Base-by-base conservation (phyloP, 2,888 invertebrate genomes). In the Nomada fucata region DNA sequence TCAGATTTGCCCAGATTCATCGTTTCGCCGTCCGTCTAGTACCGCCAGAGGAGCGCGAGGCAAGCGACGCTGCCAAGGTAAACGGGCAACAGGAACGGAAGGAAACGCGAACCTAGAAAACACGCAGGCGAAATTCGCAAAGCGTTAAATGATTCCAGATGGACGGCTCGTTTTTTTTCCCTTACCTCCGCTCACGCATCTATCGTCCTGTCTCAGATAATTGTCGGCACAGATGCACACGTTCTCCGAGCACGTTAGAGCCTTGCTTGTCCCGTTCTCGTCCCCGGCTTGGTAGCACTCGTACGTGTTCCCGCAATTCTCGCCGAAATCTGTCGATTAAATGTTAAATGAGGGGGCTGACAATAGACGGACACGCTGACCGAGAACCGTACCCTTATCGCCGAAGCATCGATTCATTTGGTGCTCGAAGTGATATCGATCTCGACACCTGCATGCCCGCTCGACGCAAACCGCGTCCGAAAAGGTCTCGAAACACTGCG, bases 211-310 rank as follows among this genome's bases (percentile, higher is more conserved):
- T 11, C 52, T 65, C 5, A 50, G 1, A 47, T 77, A 90, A 67
- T 77, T 67, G 5, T 84, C 79, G 9, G 79, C 74, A 47, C 91
- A 91, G 1, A 47, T 73, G 74, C 91, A 91, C 23, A 61, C 44
- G 10, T 79, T 86, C 2, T 5, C 63, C 7, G 65, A 0, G 59
- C 91, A 91, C 13, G 9, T 57, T 57, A 89, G 20, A 4, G 85
- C 75, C 26, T 68, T 74, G 5, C 2, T 42, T 9, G 67, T 36
- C 15, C 26, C 65, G 9, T 70, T 70, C 7, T 53, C 47, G 2
- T 82, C 69, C 11, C 79, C 76, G 2, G 47, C 65, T 47, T 91
- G 89, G 26, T 86, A 89, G 70, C 91, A 91, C 18, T 91, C 90
- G 79, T 85, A 67, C 80, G 77, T 68, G 29, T 47, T 67, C 0